Evolutionary conservation across 2,797 vertebrate species (phyloP).

Genomic region (Sitta carolinensis): DNA sequence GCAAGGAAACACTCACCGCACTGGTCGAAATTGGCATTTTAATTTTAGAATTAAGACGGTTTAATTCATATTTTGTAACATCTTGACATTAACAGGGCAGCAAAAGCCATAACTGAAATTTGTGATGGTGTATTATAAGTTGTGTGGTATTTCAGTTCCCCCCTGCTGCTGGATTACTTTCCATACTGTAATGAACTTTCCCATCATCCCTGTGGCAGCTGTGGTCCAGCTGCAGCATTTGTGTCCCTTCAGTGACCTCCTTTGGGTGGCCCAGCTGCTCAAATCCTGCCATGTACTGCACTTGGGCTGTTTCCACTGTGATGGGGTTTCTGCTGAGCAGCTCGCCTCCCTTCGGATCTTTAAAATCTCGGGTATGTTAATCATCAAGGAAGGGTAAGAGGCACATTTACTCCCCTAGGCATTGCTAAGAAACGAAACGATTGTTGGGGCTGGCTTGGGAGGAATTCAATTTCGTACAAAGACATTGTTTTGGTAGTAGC

Average conservation of each 20-base stretch:
- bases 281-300: background rate
- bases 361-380: background rate
- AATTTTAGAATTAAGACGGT: background rate
- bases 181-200: background rate
- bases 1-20: slow-evolving; percentile 86
- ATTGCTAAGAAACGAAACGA: background rate
- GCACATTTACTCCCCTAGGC: background rate
- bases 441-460: background rate
- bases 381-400: background rate
- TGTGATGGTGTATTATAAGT: background rate
- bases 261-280: slow-evolving; percentile 24
- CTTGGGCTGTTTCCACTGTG: background rate
- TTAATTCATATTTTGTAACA: background rate
- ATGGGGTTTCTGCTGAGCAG: background rate
- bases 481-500: background rate
- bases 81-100: background rate
- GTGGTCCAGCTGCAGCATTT: slow-evolving; percentile 33
- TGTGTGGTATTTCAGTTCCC: background rate
- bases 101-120: slow-evolving; percentile 5
- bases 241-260: slow-evolving; percentile 34
- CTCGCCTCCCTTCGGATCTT: background rate
- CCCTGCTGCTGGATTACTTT: background rate
- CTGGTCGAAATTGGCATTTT: slow-evolving; percentile 81
- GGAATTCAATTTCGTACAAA: background rate
- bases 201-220: background rate